Base-by-base conservation (phyloP, 2,888 invertebrate species). In the Sinelater perroti region DNA sequence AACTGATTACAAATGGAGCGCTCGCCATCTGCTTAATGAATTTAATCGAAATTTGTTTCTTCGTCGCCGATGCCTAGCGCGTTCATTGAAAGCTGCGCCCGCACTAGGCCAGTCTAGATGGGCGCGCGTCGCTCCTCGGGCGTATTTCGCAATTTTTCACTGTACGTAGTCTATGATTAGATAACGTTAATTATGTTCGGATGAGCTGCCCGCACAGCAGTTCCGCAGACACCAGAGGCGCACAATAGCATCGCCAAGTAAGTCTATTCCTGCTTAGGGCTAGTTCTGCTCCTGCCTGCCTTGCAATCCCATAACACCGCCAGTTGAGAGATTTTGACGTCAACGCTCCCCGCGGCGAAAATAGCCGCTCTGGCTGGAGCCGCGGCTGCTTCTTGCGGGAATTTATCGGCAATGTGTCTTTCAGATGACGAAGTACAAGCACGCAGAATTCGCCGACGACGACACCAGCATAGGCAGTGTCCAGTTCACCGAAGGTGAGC, bases 341-440 rank as follows among this genome's bases (percentile, higher is more conserved):
- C 35, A 35, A n/a, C 7, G 17, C 3, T 16, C 13, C 11, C 2
- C 10, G n/a, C 10, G 10, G n/a, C 10, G 10, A 26, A 26, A 26
- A 26, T 26, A 26, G 26, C 26, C 10, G 8, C 26, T 26, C 10
- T 26, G 10, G n/a, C n/a, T n/a, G n/a, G n/a, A n/a, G n/a, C n/a
- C n/a, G n/a, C n/a, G n/a, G n/a, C n/a, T n/a, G n/a, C n/a, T n/a
- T n/a, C n/a, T n/a, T n/a, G n/a, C n/a, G n/a, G n/a, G n/a, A n/a
- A n/a, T n/a, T n/a, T n/a, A n/a, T n/a, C n/a, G n/a, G n/a, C n/a
- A n/a, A n/a, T n/a, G n/a, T n/a, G 5, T 47, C 49, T 75, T 75
- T 2, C 81, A 93, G 93, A 93, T 93, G 93, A 92, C 91, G 67
- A 87, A 90, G 64, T 93, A 93, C 75, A 92, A 91, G 79, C 91